phyloP scores from a whole-genome alignment of 2,888 invertebrate species.

The Phania funesta region DNA sequence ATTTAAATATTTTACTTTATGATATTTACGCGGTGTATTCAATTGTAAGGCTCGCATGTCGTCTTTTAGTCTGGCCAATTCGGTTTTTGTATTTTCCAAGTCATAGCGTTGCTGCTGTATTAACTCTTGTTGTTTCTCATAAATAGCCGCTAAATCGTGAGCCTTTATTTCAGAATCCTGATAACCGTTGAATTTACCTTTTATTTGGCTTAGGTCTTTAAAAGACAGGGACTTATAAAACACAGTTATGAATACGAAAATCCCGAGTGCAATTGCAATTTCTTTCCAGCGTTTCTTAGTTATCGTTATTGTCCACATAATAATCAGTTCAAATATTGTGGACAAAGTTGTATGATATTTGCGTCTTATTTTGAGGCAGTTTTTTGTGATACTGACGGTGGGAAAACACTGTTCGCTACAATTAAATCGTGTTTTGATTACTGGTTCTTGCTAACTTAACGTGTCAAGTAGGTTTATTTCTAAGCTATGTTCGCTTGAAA shows the following conservation, averaged over 20 bases:
- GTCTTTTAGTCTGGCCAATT: constrained; percentile 86
- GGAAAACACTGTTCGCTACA: not conserved
- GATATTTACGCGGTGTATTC: constrained; percentile 90
- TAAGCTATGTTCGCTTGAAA: constrained; percentile 6
- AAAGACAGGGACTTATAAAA: constrained; percentile 71
- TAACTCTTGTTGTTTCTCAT: constrained; percentile 70
- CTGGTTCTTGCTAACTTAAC: constrained; percentile 23
- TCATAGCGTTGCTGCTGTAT: constrained; percentile 78
- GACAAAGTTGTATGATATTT: not conserved
- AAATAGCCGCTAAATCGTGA: constrained; percentile 68
- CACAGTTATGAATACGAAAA: constrained; percentile 71
- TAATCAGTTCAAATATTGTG: constrained; percentile 14
- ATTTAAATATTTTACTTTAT: constrained; percentile 94
- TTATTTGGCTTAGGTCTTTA: not conserved
- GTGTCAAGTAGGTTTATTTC: constrained; percentile 16
- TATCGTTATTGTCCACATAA: constrained; percentile 72
- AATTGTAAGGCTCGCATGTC: constrained; percentile 87
- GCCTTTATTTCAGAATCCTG: constrained; percentile 30
- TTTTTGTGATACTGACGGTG: not conserved
- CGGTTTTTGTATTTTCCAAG: constrained; percentile 84
- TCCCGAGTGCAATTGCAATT: constrained; percentile 68
- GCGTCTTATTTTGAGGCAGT: not conserved
- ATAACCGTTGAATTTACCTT: not conserved
- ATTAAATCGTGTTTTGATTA: not conserved
- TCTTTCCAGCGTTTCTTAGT: constrained; percentile 74